These are phyloP conservation scores for Antedon mediterranea DNA, from an alignment of 53 echinoderm and acorn worm genomes.

Conservation along the genomic window DNA sequence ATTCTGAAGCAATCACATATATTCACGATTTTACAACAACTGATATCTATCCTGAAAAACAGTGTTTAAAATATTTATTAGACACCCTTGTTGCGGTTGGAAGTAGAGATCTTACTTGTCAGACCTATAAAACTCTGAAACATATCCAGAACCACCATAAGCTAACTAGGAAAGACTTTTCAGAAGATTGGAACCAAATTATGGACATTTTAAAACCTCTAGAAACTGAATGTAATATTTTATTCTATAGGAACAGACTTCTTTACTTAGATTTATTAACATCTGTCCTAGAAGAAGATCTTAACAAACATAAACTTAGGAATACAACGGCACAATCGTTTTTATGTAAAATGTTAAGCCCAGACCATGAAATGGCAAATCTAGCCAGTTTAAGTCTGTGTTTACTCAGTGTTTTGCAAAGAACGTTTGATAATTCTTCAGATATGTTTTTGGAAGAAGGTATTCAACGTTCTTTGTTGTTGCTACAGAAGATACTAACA, in stretches of 20 bases:
- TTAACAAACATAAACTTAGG: neutral
- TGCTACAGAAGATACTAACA: constrained; percentile 33
- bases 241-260: neutral
- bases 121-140: constrained; percentile 18
- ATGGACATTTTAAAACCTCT: constrained; percentile 13
- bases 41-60: constrained; percentile 14
- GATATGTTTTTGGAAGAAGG: neutral
- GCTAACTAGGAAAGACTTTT: constrained; percentile 3
- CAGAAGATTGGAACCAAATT: constrained; percentile 25
- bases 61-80: constrained; percentile 25
- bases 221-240: neutral
- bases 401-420: neutral
- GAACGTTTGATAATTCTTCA: neutral
- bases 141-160: constrained; percentile 30
- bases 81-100: constrained; percentile 16
- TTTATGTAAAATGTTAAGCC: neutral
- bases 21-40: constrained; percentile 31
- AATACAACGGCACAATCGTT: neutral
- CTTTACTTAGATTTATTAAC: neutral
- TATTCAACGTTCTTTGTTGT: neutral
- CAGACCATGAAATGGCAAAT: neutral
- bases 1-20: constrained; percentile 22
- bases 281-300: neutral
- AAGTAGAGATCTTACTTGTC: neutral
- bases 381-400: neutral